Evolutionary conservation across 2,797 vertebrate species (phyloP), one percentile per base, ranked within the genome.

Genomic region (Nannoperca obscura): DNA sequence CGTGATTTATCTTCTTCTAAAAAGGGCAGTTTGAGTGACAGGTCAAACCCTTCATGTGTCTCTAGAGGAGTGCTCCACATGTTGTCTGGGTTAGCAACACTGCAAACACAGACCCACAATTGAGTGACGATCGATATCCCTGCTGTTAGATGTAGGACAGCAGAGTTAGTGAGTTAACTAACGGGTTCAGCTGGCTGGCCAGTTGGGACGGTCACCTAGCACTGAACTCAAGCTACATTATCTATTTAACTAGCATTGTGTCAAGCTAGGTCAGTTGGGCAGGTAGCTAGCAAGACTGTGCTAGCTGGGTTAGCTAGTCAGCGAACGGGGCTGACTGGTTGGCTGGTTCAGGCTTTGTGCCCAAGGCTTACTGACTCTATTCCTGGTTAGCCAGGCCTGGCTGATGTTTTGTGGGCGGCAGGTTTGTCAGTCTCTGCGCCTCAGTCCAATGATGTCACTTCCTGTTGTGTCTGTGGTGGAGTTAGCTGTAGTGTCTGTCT

Each of bases 401-500:
- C 61, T 69, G 80, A 80, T 85, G 76, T 72, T 82, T 68, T 81
- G 61, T 12, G 46, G 78, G 84, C 44, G 9, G 78, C 86, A 80
- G 84, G 2, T 66, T 65, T 44, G 44, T 81, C 75, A 74, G 89
- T 92, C 82, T 76, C 74, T 78, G 70, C 32, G 7, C 47, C 73
- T 77, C 42, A 2, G n/a, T 78, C 61, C 0, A 32, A 53, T 59
- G 80, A 80, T 9, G 84, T 94, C 93, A 94, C 93, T 94, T 93
- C 84, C 89, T 90, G 86, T 71, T 74, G 81, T 86, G 81, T 86
- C 84, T 22, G 87, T 66, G 55, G 83, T 78, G 63, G 83, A 76
- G 67, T 91, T 91, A 40, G 92, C 68, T 30, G 81, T 88, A 91
- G 89, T 81, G 87, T 89, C 91, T 3, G 74, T 89, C 86, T 92